Conservation (phyloP, 1,140 invertebrate genomes). For the Bathynomus jamesi region DNA sequence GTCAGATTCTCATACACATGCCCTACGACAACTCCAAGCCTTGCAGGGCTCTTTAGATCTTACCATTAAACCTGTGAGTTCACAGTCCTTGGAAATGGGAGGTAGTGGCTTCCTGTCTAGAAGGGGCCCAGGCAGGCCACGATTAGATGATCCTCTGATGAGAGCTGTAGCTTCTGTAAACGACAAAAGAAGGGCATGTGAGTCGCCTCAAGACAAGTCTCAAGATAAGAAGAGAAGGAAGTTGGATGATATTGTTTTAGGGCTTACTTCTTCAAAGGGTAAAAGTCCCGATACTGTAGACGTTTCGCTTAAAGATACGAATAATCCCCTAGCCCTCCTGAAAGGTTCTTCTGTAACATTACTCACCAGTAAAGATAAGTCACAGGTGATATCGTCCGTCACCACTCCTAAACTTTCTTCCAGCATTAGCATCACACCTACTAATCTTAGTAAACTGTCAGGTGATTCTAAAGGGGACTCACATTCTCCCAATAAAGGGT, state of each 20-base stretch:
- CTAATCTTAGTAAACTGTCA: constrained; percentile 14
- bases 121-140: constrained; percentile 28
- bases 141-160: constrained; percentile 22
- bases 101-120: constrained; percentile 18
- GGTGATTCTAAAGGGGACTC: constrained; percentile 16
- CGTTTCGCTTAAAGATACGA: constrained; percentile 29
- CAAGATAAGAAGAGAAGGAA: constrained; percentile 81
- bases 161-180: constrained; percentile 2
- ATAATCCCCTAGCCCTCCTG: constrained; percentile 44
- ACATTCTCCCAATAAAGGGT: constrained; percentile 8
- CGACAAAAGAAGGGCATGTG: constrained; percentile 28
- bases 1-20: constrained; percentile 17
- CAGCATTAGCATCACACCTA: constrained; percentile 35
- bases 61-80: constrained; percentile 33
- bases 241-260: constrained; percentile 81
- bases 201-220: constrained; percentile 22
- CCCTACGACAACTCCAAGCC: constrained; percentile 32
- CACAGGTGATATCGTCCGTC: constrained; percentile 25
- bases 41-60: constrained; percentile 33
- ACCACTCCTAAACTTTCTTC: constrained; percentile 31
- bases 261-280: constrained; percentile 74
- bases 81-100: constrained; percentile 23
- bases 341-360: constrained; percentile 29
- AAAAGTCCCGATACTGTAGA: constrained; percentile 53
- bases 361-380: constrained; percentile 24